These are phyloP conservation scores for Amblyjoppa proteus DNA, from an alignment of 2,888 invertebrate genomes.

Conservation along the genomic window DNA sequence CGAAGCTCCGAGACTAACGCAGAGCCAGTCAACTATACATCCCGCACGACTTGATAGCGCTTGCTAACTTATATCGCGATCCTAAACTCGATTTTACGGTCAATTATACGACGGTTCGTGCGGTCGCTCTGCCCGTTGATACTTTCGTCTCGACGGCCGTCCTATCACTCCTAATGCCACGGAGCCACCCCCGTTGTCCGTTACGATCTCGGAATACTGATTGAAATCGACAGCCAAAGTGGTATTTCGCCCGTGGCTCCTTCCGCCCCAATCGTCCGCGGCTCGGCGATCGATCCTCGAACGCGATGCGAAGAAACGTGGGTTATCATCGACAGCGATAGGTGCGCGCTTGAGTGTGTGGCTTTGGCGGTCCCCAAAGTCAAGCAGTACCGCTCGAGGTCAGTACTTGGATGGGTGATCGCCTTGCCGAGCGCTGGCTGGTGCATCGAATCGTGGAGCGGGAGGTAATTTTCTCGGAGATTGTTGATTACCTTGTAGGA, in stretches of 20 bases:
- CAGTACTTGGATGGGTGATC: too few species aligned
- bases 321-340: neutral
- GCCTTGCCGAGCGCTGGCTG: too few species aligned
- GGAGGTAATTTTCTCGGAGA: too few species aligned
- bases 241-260: conserved; percentile 22
- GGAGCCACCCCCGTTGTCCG: neutral
- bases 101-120: conserved; percentile 70
- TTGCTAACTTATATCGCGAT: conserved; percentile 70
- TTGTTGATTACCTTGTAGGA: too few species aligned
- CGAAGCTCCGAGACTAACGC: conserved; percentile 25
- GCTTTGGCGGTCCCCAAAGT: too few species aligned
- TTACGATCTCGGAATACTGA: conserved; percentile 66
- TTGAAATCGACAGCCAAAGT: conserved; percentile 51
- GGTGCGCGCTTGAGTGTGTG: too few species aligned
- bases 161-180: conserved; percentile 59
- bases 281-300: conserved; percentile 15
- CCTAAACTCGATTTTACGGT: conserved; percentile 73
- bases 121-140: conserved; percentile 51
- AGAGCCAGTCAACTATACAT: conserved; percentile 27
- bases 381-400: too few species aligned
- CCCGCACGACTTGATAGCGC: conserved; percentile 51
- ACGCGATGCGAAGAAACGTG: conserved; percentile 13
- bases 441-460: too few species aligned
- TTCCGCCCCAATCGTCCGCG: conserved; percentile 6
- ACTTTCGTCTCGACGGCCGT: conserved; percentile 47